Evolutionary conservation across 2,888 invertebrate species (phyloP).

Genomic region (Ceramica pisi): DNA sequence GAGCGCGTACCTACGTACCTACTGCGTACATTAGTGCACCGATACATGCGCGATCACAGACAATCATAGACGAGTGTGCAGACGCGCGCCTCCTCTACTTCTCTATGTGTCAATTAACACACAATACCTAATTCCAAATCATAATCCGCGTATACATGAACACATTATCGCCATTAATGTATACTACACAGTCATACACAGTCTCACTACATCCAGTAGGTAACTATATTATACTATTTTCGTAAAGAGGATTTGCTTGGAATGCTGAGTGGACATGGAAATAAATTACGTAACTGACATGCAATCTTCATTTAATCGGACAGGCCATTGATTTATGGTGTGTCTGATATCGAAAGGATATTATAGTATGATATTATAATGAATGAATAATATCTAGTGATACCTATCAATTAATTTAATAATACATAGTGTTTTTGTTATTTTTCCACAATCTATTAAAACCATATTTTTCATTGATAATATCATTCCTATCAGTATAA

Average conservation of each 20-base stretch:
- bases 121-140: slow-evolving; percentile 37
- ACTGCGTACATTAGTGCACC: slow-evolving; percentile 32
- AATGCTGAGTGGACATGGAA: slow-evolving; percentile 17
- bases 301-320: slow-evolving; percentile 5
- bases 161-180: slow-evolving; percentile 45
- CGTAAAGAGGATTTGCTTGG: slow-evolving; percentile 31
- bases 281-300: slow-evolving; percentile 40
- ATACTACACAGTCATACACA: slow-evolving; percentile 1
- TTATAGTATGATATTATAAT: background rate
- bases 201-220: slow-evolving; percentile 3
- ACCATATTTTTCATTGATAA: slow-evolving; percentile 15
- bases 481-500: slow-evolving; percentile 5
- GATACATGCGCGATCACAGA: slow-evolving; percentile 54
- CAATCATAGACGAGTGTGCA: slow-evolving; percentile 45
- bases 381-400: background rate
- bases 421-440: background rate
- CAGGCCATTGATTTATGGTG: slow-evolving; percentile 17
- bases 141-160: slow-evolving; percentile 42
- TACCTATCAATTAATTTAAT: background rate
- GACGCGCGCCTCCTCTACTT: slow-evolving; percentile 26
- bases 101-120: slow-evolving; percentile 44
- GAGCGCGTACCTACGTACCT: slow-evolving; percentile 76
- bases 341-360: slow-evolving; percentile 8
- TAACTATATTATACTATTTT: slow-evolving; percentile 10
- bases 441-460: slow-evolving; percentile 8